Percentiles rank a stretch among this genome's conserved stretches.
Conservation (phyloP, 1,140 invertebrate genomes). For the Lepidurus couesii region DNA sequence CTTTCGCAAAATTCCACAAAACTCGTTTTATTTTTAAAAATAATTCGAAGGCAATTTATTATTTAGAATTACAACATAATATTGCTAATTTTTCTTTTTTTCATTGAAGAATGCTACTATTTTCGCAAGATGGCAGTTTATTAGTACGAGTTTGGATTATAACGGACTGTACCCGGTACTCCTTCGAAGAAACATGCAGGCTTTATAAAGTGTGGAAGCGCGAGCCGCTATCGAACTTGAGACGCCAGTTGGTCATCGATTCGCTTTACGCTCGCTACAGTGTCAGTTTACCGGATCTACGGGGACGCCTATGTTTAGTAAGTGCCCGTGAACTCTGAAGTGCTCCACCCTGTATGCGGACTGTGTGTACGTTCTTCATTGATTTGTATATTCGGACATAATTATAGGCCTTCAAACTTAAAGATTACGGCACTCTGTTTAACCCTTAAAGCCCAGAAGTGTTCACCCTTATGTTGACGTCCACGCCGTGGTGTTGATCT, state of each 20-base stretch:
- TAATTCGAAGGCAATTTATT: too few relatives aligned
- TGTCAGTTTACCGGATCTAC: not conserved
- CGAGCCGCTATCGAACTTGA: too few relatives aligned
- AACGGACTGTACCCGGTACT: too few relatives aligned
- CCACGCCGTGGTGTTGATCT: not conserved
- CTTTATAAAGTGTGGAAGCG: too few relatives aligned
- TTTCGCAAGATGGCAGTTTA: too few relatives aligned
- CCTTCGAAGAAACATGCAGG: too few relatives aligned
- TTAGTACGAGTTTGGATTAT: too few relatives aligned
- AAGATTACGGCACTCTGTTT: not conserved
- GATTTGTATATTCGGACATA: not conserved
- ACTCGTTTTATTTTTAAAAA: too few relatives aligned
- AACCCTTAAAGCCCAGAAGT: slow-evolving; percentile 2
- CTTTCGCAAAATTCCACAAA: too few relatives aligned
- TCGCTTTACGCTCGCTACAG: not conserved
- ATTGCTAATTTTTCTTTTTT: too few relatives aligned
- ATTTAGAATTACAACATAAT: too few relatives aligned
- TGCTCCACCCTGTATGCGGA: slow-evolving; percentile 17
- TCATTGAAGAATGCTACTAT: too few relatives aligned
- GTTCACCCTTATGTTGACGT: slow-evolving; percentile 14
- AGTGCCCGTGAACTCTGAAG: slow-evolving; percentile 4
- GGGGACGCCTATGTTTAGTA: slow-evolving; percentile 21
- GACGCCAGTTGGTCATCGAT: not conserved
- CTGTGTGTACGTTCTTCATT: slow-evolving; percentile 7
- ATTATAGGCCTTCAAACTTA: not conserved